Percentiles rank a stretch among this genome's conserved stretches.
Conservation (phyloP, 2,113 vertebrate species). For the Catharus fuscescens region DNA sequence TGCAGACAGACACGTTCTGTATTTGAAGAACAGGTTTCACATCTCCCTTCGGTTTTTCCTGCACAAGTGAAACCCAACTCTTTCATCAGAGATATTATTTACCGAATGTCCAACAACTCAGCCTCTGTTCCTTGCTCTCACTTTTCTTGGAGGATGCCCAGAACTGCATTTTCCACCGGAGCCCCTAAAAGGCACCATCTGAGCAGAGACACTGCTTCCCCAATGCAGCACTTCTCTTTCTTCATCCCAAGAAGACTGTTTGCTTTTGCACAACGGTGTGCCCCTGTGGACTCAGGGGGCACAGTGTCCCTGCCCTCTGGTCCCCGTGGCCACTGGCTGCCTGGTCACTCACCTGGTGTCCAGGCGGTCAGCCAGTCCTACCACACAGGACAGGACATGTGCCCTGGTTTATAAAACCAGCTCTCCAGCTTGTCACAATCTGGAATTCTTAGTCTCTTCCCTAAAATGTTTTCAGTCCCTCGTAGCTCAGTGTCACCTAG, state of each 20-base stretch:
- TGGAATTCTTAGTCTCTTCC: not conserved
- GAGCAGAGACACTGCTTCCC: rapidly evolving
- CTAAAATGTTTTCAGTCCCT: not conserved
- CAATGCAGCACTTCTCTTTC: not conserved
- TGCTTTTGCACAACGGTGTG: constrained; percentile 2
- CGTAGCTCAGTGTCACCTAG: not conserved
- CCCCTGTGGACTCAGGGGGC: not conserved
- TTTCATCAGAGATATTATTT: not conserved
- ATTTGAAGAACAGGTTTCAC: not conserved
- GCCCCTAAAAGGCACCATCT: not conserved
- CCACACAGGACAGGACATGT: not conserved
- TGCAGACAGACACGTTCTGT: not conserved
- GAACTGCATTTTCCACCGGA: not conserved
- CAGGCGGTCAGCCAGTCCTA: not conserved
- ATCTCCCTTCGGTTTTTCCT: not conserved
- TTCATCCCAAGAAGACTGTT: not conserved
- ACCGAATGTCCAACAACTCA: not conserved
- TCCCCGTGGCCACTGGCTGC: not conserved
- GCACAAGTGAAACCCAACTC: not conserved
- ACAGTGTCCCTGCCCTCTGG: not conserved
- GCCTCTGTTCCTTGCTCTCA: not conserved
- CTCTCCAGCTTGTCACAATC: not conserved
- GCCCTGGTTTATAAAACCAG: not conserved
- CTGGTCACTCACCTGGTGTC: not conserved
- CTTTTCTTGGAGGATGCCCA: not conserved